These are phyloP conservation scores for Laspeyria flexula DNA, from an alignment of 2,888 invertebrate species.

Conservation along the genomic window DNA sequence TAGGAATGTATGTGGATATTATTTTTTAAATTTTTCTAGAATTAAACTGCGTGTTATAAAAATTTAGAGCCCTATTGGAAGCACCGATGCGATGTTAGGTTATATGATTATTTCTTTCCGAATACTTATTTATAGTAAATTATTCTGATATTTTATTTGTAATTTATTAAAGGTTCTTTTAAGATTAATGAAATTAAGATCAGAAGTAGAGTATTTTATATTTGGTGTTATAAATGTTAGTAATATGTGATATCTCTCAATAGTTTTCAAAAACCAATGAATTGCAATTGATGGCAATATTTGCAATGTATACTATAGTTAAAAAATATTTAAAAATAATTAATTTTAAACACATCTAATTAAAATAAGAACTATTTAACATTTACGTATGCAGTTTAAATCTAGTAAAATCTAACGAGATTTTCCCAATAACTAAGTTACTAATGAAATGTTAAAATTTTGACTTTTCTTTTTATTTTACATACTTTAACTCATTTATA, in stretches of 20 bases:
- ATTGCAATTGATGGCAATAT: too few species aligned
- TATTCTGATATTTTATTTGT: too few species aligned
- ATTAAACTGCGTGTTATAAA: slow-evolving; percentile 31
- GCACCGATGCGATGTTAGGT: slow-evolving; percentile 16
- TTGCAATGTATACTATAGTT: too few species aligned
- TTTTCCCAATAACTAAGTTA: slow-evolving; percentile 33
- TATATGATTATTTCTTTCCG: not conserved
- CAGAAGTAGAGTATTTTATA: too few species aligned
- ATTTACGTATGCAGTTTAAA: slow-evolving; percentile 16
- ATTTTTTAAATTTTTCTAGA: slow-evolving; percentile 41
- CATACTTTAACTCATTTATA: slow-evolving; percentile 38
- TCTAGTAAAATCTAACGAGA: slow-evolving; percentile 37
- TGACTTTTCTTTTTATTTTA: slow-evolving; percentile 42
- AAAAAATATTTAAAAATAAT: not conserved
- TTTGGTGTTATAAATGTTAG: too few species aligned
- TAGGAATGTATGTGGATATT: slow-evolving; percentile 61
- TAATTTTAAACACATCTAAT: not conserved
- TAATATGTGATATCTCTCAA: too few species aligned
- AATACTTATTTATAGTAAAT: not conserved
- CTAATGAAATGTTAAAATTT: slow-evolving; percentile 57
- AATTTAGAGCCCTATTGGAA: slow-evolving; percentile 30
- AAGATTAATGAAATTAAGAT: too few species aligned
- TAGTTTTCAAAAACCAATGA: too few species aligned
- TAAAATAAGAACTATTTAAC: not conserved
- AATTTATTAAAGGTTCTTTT: too few species aligned